These are phyloP conservation scores for Oedothorax gibbosus DNA, from an alignment of 1,140 invertebrate genomes.

Conservation along the genomic window DNA sequence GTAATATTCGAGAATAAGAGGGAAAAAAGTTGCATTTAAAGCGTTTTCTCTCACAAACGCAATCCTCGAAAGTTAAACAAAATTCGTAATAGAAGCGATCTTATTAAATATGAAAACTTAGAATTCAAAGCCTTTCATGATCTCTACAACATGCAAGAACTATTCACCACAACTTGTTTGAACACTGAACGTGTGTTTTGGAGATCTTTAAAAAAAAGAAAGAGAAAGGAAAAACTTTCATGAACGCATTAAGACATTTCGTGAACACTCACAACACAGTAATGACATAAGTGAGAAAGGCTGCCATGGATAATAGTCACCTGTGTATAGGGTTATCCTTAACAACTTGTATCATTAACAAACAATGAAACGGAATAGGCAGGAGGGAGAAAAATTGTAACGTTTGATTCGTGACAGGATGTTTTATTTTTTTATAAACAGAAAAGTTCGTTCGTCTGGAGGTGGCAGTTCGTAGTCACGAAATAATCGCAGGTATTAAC, in stretches of 20 bases:
- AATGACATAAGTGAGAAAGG: constrained; percentile 3
- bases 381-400: constrained; percentile 20
- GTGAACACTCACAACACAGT: constrained; percentile 8
- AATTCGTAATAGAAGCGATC: no score
- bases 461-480: constrained; percentile 18
- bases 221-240: neutral
- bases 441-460: neutral
- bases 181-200: no score
- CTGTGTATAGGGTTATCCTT: neutral
- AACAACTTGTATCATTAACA: constrained; percentile 38
- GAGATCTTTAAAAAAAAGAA: no score
- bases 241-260: constrained; percentile 23
- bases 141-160: no score
- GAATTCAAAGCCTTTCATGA: no score
- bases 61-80: no score
- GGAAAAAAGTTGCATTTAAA: no score
- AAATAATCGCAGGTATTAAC: constrained; percentile 2
- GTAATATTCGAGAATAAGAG: no score
- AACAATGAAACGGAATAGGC: constrained; percentile 46
- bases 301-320: constrained; percentile 28
- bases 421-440: neutral
- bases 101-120: no score
- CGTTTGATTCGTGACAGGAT: constrained; percentile 46
- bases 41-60: no score
- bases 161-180: no score